These are phyloP conservation scores for Cebus imitator DNA, from an alignment of 2,113 vertebrate genomes.

Conservation along the genomic window DNA sequence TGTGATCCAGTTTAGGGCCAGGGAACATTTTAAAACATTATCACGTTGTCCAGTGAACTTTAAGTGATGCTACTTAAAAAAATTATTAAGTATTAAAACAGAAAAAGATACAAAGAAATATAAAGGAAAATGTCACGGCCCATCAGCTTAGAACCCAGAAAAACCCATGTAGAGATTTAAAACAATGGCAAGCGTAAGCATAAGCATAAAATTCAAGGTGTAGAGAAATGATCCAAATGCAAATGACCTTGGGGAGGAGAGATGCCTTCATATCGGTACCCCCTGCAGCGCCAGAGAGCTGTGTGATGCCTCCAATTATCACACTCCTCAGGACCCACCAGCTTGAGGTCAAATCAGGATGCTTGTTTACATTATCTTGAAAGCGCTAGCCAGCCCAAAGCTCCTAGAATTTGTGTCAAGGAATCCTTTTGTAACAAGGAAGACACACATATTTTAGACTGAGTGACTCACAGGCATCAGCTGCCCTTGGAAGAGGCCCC, in stretches of 20 bases:
- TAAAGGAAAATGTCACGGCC: not conserved
- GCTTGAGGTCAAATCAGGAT: too few species aligned
- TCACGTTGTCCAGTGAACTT: not conserved
- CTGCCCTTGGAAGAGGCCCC: not conserved
- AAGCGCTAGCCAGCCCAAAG: not conserved
- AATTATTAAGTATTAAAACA: not conserved
- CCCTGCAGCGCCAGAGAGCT: not conserved
- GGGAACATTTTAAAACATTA: not conserved
- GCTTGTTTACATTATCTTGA: not conserved
- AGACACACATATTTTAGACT: not conserved
- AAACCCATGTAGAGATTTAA: not conserved
- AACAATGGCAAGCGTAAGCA: not conserved
- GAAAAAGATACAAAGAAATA: not conserved
- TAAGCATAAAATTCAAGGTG: not conserved
- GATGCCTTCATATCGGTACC: rapidly evolving
- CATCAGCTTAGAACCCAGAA: not conserved
- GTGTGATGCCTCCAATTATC: too few species aligned
- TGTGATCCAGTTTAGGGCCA: not conserved
- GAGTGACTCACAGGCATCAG: rapidly evolving
- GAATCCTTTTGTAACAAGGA: not conserved
- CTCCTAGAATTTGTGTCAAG: not conserved
- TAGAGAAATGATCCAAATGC: not conserved
- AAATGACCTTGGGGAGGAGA: not conserved
- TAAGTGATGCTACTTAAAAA: not conserved
- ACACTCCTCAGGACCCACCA: too few species aligned